A percentile compares a stretch with the other conserved stretches of the same genome.
phyloP scores from a whole-genome alignment of 2,113 vertebrate genomes.

The Pipa parva region DNA sequence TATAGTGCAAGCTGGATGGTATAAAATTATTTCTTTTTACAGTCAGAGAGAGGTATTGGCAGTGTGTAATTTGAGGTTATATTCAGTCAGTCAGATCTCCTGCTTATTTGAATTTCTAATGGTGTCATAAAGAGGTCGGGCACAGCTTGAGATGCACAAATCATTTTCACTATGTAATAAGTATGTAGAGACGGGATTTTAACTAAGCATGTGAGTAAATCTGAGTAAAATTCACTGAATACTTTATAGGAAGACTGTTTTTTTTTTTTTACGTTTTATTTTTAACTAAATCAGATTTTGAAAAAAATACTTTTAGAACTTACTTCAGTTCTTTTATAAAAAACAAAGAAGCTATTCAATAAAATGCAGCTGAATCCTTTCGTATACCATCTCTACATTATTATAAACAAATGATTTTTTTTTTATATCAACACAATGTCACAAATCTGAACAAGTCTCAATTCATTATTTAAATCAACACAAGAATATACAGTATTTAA shows the following conservation, averaged over 20 bases:
- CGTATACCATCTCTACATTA: no score
- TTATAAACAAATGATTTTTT: not conserved
- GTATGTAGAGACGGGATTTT: constrained; percentile 38
- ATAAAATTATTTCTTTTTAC: constrained; percentile 27
- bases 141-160: constrained; percentile 41
- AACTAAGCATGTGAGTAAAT: constrained; percentile 36
- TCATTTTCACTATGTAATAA: constrained; percentile 41
- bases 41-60: constrained; percentile 16
- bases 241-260: constrained; percentile 4
- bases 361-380: no score
- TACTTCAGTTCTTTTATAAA: no score
- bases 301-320: no score
- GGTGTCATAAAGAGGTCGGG: constrained; percentile 41
- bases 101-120: constrained; percentile 40
- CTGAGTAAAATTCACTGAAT: constrained; percentile 22
- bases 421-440: not conserved
- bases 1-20: constrained; percentile 13
- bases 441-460: not conserved
- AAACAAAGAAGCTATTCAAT: no score
- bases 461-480: not conserved
- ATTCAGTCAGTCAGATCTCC: constrained; percentile 35
- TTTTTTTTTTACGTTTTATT: no score
- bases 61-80: constrained; percentile 33
- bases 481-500: not conserved
- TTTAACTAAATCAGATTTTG: no score